Percentiles rank a stretch among this genome's conserved stretches.
Conservation (phyloP, 2,797 vertebrate species). For the Typhlichthys eigenmanni region DNA sequence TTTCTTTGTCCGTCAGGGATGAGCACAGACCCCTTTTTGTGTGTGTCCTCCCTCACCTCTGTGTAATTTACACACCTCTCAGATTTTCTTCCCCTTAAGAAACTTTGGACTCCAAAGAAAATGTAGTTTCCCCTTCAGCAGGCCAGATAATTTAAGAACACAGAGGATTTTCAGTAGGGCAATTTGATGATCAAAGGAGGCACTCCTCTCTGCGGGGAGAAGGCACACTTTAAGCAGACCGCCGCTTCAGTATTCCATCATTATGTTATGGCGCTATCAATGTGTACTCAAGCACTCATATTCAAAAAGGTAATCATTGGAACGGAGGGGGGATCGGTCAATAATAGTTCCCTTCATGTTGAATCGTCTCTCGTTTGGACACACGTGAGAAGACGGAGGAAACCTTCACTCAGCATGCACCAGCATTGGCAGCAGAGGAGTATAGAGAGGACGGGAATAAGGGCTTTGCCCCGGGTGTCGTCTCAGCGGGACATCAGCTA, state of each 20-base stretch:
- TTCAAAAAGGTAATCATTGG: conserved; percentile 40
- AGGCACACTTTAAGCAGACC: conserved; percentile 55
- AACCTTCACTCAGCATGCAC: conserved; percentile 4
- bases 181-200: conserved; percentile 77
- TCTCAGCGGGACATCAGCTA: conserved; percentile 21
- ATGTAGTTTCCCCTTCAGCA: conserved; percentile 70
- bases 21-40: conserved; percentile 17
- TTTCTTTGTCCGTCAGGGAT: conserved; percentile 19
- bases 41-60: conserved; percentile 49
- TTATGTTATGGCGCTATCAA: conserved; percentile 49
- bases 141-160: conserved; percentile 74
- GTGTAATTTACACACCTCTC: conserved; percentile 51
- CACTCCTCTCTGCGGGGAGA: conserved; percentile 51
- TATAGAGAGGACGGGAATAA: neutral
- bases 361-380: conserved; percentile 4
- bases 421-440: neutral
- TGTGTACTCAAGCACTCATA: conserved; percentile 41
- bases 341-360: conserved; percentile 9
- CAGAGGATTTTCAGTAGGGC: conserved; percentile 72
- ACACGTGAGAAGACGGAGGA: neutral
- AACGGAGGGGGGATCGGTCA: conserved; percentile 13
- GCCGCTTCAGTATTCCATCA: conserved; percentile 46
- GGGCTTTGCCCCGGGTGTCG: neutral
- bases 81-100: conserved; percentile 46
- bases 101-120: conserved; percentile 61